A percentile compares a stretch with the other conserved stretches of the same genome.
phyloP scores from a whole-genome alignment of 2,113 vertebrate species.

The Hemibates koningsi region DNA sequence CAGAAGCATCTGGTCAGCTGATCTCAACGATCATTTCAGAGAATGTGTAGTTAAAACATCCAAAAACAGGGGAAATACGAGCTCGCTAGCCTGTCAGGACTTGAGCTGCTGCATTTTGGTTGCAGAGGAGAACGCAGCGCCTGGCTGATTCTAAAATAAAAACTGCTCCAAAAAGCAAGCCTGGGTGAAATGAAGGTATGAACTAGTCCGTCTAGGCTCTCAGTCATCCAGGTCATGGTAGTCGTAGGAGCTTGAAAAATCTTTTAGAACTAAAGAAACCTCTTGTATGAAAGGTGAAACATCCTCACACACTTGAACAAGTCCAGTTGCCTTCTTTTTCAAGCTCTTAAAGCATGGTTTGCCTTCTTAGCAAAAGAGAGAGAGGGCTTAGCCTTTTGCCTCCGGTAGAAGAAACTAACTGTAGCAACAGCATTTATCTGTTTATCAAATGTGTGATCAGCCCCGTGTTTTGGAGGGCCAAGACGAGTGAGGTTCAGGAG shows the following conservation, averaged over 20 bases:
- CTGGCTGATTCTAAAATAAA: background rate
- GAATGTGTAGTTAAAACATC: background rate
- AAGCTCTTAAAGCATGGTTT: background rate
- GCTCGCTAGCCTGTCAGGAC: background rate
- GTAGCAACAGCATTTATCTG: background rate
- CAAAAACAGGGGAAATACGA: fast-evolving
- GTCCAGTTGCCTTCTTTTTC: background rate
- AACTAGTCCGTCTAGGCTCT: background rate
- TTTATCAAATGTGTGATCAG: background rate
- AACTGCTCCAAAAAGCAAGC: background rate
- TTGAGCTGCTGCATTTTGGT: background rate
- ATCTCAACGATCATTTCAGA: background rate
- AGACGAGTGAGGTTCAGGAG: background rate
- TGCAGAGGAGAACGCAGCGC: background rate
- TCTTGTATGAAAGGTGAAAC: background rate
- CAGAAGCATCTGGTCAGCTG: background rate
- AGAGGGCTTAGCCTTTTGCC: background rate
- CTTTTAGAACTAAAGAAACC: background rate
- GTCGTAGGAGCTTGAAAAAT: background rate
- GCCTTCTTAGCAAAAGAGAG: background rate
- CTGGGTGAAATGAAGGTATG: background rate
- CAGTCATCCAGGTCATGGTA: background rate
- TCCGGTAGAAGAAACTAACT: background rate
- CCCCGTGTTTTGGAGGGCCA: background rate
- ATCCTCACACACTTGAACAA: background rate